Base-by-base conservation (phyloP, 2,113 vertebrate species). In the Atherinomorus stipes region DNA sequence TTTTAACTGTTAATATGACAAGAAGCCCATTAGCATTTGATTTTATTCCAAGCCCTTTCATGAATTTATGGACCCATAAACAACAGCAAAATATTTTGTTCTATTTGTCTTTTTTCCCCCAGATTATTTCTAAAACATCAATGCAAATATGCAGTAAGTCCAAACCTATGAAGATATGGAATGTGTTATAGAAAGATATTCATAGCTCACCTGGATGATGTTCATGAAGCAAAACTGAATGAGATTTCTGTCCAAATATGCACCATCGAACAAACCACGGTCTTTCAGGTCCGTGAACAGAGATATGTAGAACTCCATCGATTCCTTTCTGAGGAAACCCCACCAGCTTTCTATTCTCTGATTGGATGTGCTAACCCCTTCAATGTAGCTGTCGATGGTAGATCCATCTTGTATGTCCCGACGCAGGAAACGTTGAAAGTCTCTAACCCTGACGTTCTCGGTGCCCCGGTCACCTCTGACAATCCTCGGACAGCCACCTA, bases 261-360 rank as follows among this genome's bases (percentile, higher is more conserved):
- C 26, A 57, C 70, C 22, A 8, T 21, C 44, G 19, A 42, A 80
- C n/a, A 74, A 37, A 9, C 49, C 77, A 38, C 21, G 65, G 38
- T 57, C 77, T 38, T 74, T 80, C 61, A 72, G 69, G 45, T 73
- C 62, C 3, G 6, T 6, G 6, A 67, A 73, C 19, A 79, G 23
- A 52, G 53, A 57, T 9, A 73, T 79, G 53, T 58, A 67, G 71
- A 74, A 69, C 15, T 80, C 64, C 40, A 69, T 64, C 22, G 54
- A 74, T 16, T 74, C 50, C 70, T n/a, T 74, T 15, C 61, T 37
- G 26, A 50, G 61, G 45, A 50, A 64, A 8, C 62, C 63, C 70
- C 57, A 57, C 70, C 56, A 74, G 28, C 63, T 62, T 16, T 62
- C 38, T 23, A 68, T 74, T 19, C 28, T 5, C 40, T 68, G 56